Base-by-base conservation (phyloP, 1,140 invertebrate genomes). In the Hormaphis cornu region DNA sequence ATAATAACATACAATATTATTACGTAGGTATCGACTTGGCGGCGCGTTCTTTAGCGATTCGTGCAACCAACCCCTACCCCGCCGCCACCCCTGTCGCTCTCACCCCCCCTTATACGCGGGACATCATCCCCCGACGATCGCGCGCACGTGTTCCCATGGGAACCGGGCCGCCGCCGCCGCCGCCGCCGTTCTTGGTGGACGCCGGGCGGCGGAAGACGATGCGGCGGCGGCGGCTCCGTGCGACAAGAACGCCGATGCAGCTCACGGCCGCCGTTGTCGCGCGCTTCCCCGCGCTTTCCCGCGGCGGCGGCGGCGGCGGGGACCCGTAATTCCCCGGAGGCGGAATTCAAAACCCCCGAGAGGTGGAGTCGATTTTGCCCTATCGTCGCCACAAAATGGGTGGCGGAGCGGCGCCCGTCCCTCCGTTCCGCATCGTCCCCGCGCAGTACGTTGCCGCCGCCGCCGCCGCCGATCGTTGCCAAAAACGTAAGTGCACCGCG, bases 71-170 rank as follows among this genome's bases (percentile, higher is more conserved):
- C 58, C 46, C 56, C 69, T 44, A 69, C 71, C 75, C 8, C 24
- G 26, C 48, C 24, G 26, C 0, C 22, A 7, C 22, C 1, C 48
- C 9, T 3, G 26, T 14, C 22, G 10, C 10, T 1, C 3, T 42
- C 72, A 73, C 73, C 77, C 79, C 77, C 78, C 78, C 78, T 79
- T 79, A 77, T 77, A 77, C 78, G 79, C 78, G 70, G 73, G 73
- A 72, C 58, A 71, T 66, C 72, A 28, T 73, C 74, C 73, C 75
- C 37, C 40, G 75, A 74, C 33, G 28, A n/a, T 3, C 33, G 24
- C 22, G 10, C 10, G 5, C 3, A 42, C 72, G 73, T 73, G 78
- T 79, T 78, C 78, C 78, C 78, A 79, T 79, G 78, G 78, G 78
- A 79, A 79, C 78, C 71, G 73, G 73, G 72, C 58, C 71, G 69